A percentile compares a stretch with the other conserved stretches of the same genome.
Evolutionary conservation across 2,888 invertebrate species (phyloP).

Genomic region (Plebejus argus): DNA sequence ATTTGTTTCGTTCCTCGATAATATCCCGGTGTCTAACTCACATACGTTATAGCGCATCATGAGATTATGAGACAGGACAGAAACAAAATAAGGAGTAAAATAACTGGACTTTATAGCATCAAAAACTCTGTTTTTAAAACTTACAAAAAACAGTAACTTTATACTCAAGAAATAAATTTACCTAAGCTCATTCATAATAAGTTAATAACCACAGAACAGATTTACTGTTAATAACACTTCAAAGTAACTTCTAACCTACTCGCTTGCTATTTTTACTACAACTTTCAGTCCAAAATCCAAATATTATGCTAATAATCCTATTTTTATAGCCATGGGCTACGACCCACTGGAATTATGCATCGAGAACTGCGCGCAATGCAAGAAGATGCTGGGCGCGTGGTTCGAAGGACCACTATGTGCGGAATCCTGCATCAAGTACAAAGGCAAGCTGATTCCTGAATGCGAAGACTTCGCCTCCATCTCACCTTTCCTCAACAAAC

Average conservation of each 20-base stretch:
- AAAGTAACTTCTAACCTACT: not conserved
- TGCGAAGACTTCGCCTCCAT: slow-evolving; percentile 92
- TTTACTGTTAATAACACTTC: too few relatives aligned
- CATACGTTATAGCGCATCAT: too few relatives aligned
- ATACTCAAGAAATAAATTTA: too few relatives aligned
- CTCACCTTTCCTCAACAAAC: slow-evolving; percentile 85
- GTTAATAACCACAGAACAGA: too few relatives aligned
- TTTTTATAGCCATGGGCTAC: slow-evolving; percentile 67
- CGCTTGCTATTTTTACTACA: not conserved
- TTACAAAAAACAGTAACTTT: too few relatives aligned
- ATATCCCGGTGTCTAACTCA: too few relatives aligned
- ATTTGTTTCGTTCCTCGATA: too few relatives aligned
- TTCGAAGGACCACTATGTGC: slow-evolving; percentile 94
- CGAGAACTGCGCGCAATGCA: slow-evolving; percentile 94
- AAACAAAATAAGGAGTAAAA: too few relatives aligned
- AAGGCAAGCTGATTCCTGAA: slow-evolving; percentile 91
- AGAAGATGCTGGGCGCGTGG: slow-evolving; percentile 92
- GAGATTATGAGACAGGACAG: too few relatives aligned
- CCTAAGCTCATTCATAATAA: too few relatives aligned
- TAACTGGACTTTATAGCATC: too few relatives aligned
- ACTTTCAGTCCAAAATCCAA: not conserved
- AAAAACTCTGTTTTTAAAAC: too few relatives aligned
- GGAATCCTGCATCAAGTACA: slow-evolving; percentile 90
- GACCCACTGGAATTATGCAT: slow-evolving; percentile 86
- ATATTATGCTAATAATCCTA: not conserved